Conservation (phyloP, 2,888 invertebrate genomes). For the Protonemura montana region DNA sequence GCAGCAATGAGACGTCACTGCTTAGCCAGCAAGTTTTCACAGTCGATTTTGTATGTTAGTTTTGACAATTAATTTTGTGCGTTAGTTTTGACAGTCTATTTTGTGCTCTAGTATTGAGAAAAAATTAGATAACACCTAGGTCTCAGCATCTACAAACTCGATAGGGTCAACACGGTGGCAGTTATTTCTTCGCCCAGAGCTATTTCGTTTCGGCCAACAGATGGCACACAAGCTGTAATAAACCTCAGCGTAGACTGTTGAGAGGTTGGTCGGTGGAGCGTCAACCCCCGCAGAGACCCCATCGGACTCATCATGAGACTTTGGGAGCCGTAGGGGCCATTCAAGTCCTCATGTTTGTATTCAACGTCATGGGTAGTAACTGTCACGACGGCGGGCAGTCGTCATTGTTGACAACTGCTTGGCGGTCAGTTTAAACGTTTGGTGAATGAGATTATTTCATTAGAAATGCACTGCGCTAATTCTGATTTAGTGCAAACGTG, state of each 20-base stretch:
- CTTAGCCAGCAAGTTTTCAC: not conserved
- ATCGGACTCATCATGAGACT: not conserved
- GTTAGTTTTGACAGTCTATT: too few relatives aligned
- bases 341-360: conserved; percentile 9
- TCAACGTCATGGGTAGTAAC: not conserved
- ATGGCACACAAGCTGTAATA: not conserved
- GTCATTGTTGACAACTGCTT: not conserved
- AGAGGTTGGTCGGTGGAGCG: not conserved
- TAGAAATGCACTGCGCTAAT: not conserved
- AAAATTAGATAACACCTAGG: too few relatives aligned
- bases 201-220: not conserved
- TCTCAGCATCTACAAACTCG: too few relatives aligned
- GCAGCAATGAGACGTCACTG: not conserved
- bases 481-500: not conserved
- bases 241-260: not conserved
- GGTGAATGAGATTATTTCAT: not conserved
- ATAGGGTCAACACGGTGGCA: too few relatives aligned
- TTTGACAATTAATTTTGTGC: too few relatives aligned
- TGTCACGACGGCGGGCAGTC: not conserved
- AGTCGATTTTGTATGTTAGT: not conserved
- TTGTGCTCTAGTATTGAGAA: too few relatives aligned
- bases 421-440: too few relatives aligned
- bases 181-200: too few relatives aligned
- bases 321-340: not conserved
- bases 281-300: not conserved